Evolutionary conservation across 2,113 vertebrate species (phyloP).

Genomic region (Toxotes chatareus): DNA sequence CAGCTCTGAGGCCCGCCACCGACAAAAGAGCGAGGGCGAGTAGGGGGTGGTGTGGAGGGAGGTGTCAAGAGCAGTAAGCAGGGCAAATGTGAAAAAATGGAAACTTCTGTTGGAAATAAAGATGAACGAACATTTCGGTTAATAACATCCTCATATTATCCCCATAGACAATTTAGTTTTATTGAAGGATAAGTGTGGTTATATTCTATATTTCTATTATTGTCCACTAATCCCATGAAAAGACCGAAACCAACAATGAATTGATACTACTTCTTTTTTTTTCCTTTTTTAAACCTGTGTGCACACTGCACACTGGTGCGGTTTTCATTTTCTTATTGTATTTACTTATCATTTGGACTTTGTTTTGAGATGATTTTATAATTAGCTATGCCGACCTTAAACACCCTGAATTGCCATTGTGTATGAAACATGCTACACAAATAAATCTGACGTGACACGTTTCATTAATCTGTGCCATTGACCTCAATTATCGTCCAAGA

Average conservation of each 20-base stretch:
- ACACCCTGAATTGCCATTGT: not conserved
- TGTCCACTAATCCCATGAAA: not conserved
- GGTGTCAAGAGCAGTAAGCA: not conserved
- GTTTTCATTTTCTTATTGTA: not conserved
- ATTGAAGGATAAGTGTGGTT: too few species aligned
- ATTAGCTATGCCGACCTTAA: not conserved
- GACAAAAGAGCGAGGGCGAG: not conserved
- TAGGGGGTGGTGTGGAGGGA: not conserved
- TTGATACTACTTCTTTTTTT: too few species aligned
- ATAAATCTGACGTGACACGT: not conserved
- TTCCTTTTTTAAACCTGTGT: too few species aligned
- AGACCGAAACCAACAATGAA: not conserved
- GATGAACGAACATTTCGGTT: not conserved
- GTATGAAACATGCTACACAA: not conserved
- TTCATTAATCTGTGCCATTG: not conserved
- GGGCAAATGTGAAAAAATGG: not conserved
- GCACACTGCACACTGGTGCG: too few species aligned
- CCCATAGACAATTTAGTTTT: not conserved
- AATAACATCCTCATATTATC: not conserved
- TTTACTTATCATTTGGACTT: not conserved
- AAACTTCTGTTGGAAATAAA: not conserved
- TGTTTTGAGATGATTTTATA: not conserved
- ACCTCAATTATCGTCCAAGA: not conserved
- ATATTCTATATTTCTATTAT: not conserved
- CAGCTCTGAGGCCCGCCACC: slow-evolving; percentile 13